Evolutionary conservation across 2,797 vertebrate species (phyloP), one percentile per base, ranked within the genome.

Genomic region (Myoxocephalus aenaeus): DNA sequence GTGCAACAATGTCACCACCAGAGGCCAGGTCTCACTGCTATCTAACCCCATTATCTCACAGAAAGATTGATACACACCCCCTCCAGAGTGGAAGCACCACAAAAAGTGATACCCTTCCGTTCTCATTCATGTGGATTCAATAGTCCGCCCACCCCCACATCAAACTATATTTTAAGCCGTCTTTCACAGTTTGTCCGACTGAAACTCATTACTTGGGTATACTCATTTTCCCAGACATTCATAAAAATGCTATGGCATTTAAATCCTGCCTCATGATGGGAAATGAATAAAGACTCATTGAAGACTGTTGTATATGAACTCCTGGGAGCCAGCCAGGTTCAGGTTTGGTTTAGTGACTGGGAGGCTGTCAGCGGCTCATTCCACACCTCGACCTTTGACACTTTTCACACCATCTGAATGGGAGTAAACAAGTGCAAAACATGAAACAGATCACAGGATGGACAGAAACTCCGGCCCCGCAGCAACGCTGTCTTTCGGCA

Each of bases 1-100:
- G 80, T 81, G 80, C 88, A 81, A 97, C 96, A 97, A 96, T 96
- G 95, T 96, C 96, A 90, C 95, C 94, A 95, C 95, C 96, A 96
- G 96, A 96, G 94, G 91, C 95, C 94, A 22, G 93, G 93, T 92
- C 95, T 95, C 94, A 89, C 90, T 94, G 94, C 92, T 94, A 95
- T 95, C 96, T 96, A 95, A 94, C 94, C 91, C 94, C 93, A 96
- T 96, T 95, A 95, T 96, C 89, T 94, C 93, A 73, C 63, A 91
- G 92, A 94, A 93, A 94, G 94, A 95, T 94, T 93, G 92, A 93
- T 90, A 92, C 89, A 87, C 89, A 88, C 94, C 92, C 93, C 93
- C 89, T 86, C 83, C 58, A 36, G 93, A 89, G 91, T 77, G 87
- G 89, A 91, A 91, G 83, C 77, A 71, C 86, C 87, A 93, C 83